A percentile compares a stretch with the other conserved stretches of the same genome.
phyloP scores from a whole-genome alignment of 2,113 vertebrate species.

The Microcebus griseorufus region DNA sequence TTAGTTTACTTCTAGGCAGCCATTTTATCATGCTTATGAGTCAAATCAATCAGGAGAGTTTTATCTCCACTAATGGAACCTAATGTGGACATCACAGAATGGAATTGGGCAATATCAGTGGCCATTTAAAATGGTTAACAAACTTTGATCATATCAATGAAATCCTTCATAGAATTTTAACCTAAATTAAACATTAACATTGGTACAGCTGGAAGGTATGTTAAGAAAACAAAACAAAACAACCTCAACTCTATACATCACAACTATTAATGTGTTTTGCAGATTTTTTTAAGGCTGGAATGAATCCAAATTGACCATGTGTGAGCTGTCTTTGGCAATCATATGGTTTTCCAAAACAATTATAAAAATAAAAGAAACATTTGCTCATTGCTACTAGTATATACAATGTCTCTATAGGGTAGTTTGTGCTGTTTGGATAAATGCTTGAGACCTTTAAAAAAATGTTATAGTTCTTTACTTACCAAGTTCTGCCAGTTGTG shows the following conservation, averaged over 20 bases:
- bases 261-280: conserved; percentile 63
- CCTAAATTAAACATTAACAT: conserved; percentile 64
- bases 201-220: conserved; percentile 52
- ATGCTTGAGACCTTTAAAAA: conserved; percentile 40
- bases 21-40: conserved; percentile 19
- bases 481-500: conserved; percentile 38
- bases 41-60: background rate
- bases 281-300: conserved; percentile 61
- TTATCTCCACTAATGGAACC: conserved; percentile 22
- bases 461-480: conserved; percentile 56
- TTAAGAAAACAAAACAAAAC: conserved; percentile 3
- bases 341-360: conserved; percentile 66
- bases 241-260: conserved; percentile 51
- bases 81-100: background rate
- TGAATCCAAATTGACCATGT: conserved; percentile 67
- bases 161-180: conserved; percentile 62
- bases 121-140: conserved; percentile 52
- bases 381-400: conserved; percentile 60
- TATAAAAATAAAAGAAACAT: conserved; percentile 72
- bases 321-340: conserved; percentile 69
- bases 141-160: conserved; percentile 58
- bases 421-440: conserved; percentile 51
- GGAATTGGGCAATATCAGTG: conserved; percentile 50
- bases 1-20: conserved; percentile 36
- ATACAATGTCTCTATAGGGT: conserved; percentile 51